These are phyloP conservation scores for Pseudococcus jackbeardsleyi DNA, from an alignment of 2,888 invertebrate species.

Conservation along the genomic window DNA sequence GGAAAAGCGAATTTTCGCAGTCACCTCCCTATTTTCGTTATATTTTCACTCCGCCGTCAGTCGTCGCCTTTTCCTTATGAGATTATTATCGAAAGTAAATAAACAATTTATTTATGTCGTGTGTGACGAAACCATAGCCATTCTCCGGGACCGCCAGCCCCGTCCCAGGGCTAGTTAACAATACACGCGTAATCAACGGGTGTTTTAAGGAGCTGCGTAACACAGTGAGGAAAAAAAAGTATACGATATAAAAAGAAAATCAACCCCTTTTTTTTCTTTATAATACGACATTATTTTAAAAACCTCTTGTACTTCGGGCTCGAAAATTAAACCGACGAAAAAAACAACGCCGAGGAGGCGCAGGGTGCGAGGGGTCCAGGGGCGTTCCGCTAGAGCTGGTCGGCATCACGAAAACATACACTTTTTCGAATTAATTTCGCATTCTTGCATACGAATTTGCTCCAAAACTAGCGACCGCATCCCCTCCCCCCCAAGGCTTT, in stretches of 20 bases:
- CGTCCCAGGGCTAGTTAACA: neutral
- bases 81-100: slow-evolving; percentile 64
- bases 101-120: slow-evolving; percentile 64
- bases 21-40: slow-evolving; percentile 47
- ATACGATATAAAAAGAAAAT: neutral
- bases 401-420: neutral
- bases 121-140: slow-evolving; percentile 27
- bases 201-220: neutral
- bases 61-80: slow-evolving; percentile 40
- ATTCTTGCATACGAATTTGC: slow-evolving; percentile 60
- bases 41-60: neutral
- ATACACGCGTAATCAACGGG: slow-evolving; percentile 26
- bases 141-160: neutral
- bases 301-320: slow-evolving; percentile 23
- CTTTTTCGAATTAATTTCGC: slow-evolving; percentile 58
- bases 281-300: slow-evolving; percentile 45
- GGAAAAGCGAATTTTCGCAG: slow-evolving; percentile 45
- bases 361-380: neutral
- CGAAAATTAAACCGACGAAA: slow-evolving; percentile 23
- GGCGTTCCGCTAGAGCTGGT: neutral
- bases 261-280: neutral
- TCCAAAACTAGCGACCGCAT: neutral
- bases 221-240: neutral
- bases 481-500: neutral
- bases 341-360: neutral